phyloP scores from a whole-genome alignment of 2,113 vertebrate species.

The Coreoperca whiteheadi region DNA sequence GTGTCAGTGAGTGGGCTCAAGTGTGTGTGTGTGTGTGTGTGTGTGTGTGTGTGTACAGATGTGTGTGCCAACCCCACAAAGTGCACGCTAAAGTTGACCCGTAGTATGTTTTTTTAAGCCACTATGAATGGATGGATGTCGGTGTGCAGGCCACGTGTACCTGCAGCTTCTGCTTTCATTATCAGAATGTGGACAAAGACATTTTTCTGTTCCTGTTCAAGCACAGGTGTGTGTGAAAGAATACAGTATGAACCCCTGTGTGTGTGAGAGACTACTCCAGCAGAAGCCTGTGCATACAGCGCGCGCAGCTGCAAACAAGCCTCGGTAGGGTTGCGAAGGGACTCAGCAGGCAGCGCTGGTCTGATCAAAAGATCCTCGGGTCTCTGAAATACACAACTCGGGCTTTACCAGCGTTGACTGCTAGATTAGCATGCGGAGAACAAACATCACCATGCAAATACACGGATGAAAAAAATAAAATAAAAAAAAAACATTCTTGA shows the following conservation, averaged over 20 bases:
- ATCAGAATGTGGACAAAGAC: conserved; percentile 45
- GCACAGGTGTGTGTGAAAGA: conserved; percentile 27
- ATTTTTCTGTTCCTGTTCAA: conserved; percentile 20
- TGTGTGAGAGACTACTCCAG: conserved; percentile 28
- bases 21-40: conserved; percentile 36
- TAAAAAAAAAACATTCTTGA: conserved; percentile 55
- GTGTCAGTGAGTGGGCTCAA: conserved; percentile 76
- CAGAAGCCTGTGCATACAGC: conserved; percentile 34
- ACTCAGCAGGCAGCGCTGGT: conserved; percentile 62
- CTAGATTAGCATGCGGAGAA: conserved; percentile 68
- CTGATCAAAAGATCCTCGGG: conserved; percentile 76
- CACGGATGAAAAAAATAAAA: conserved; percentile 50
- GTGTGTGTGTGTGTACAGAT: conserved; percentile 33
- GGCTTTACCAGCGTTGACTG: conserved; percentile 59
- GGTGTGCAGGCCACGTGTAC: conserved; percentile 16
- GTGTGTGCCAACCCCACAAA: conserved; percentile 35
- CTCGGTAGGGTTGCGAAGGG: conserved; percentile 44
- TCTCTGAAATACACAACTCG: conserved; percentile 59
- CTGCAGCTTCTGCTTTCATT: conserved; percentile 51
- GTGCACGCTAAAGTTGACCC: conserved; percentile 34
- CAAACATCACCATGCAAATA: conserved; percentile 67
- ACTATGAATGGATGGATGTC: conserved; percentile 37
- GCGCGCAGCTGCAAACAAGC: conserved; percentile 63
- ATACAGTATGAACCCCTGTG: conserved; percentile 24
- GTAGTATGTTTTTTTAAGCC: conserved; percentile 41